Evolutionary conservation across 2,113 vertebrate species (phyloP), one percentile per base, ranked within the genome.

Genomic region (Psettodes erumei): DNA sequence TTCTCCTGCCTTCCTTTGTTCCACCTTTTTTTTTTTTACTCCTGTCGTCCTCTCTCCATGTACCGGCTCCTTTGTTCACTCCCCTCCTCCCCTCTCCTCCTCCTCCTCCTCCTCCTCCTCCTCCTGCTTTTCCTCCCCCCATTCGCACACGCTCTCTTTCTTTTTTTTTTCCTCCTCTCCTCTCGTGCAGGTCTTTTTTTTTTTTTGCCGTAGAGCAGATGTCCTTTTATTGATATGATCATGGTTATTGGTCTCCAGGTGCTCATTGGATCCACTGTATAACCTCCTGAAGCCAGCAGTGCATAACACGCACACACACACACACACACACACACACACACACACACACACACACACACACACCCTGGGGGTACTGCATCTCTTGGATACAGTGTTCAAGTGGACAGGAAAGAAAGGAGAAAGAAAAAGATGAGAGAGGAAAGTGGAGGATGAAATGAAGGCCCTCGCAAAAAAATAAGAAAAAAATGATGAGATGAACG

Each of bases 221-320:
- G 87, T 85, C 68, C 60, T 87, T 90, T 89, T 89, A 89, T 90
- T 86, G 84, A 88, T 90, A 87, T 87, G 85, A 90, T 92, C 83
- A 86, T 85, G 80, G 84, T 92, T 86, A 88, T 75, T 88, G 85
- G 86, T 89, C 90, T 92, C 89, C 60, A 78, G 89, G 90, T 88
- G 73, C 81, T 84, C 86, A 71, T 90, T 81, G 76, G 82, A 83
- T 75, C 74, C 45, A 82, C 48, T 7, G 35, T 28, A 8, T 51
- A 79, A 77, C 63, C 74, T 77, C 48, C 19, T 63, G 43, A 71
- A 71, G 45, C 69, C 80, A 61, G 43, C 19, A 18, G 63, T 69
- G 55, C 13, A 7, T 60, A 32, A 61, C 62, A 59, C 69, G 64
- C 73, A 63, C 72, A 47, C 71, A 43, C 59, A 54, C 61, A 76